phyloP scores from a whole-genome alignment of 2,797 vertebrate species.

The Momotus momota region DNA sequence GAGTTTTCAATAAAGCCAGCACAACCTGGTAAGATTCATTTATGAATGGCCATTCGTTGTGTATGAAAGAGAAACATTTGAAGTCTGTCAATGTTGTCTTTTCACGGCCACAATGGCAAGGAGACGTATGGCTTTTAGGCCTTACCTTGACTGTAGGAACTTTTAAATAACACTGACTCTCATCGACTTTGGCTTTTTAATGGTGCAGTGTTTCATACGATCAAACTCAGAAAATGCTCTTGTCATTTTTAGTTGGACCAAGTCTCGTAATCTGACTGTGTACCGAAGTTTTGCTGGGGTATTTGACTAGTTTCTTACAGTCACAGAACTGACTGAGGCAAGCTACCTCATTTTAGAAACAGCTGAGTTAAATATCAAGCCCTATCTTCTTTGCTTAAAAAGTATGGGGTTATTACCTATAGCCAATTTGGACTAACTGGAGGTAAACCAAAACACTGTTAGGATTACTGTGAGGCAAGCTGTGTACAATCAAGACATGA shows the following conservation, averaged over 20 bases:
- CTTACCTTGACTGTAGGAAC: background rate
- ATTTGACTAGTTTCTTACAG: background rate
- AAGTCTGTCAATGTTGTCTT: background rate
- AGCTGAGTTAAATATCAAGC: background rate
- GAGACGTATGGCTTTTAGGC: background rate
- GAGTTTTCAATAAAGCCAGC: background rate
- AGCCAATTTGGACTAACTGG: background rate
- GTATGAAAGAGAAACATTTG: constrained; percentile 19
- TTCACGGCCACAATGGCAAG: background rate
- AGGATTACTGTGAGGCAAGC: background rate
- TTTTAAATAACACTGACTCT: constrained; percentile 15
- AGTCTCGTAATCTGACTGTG: background rate
- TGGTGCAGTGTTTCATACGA: background rate
- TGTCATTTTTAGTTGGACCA: background rate
- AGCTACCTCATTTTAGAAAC: background rate
- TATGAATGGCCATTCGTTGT: background rate
- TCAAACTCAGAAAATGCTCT: background rate
- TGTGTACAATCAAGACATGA: background rate
- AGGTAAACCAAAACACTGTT: background rate
- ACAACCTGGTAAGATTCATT: background rate
- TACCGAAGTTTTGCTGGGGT: background rate
- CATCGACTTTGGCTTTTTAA: background rate
- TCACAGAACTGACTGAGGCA: background rate
- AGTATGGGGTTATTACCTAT: background rate
- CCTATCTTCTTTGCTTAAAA: background rate